phyloP scores from a whole-genome alignment of 1,140 invertebrate species.

The Eumeta japonica region DNA sequence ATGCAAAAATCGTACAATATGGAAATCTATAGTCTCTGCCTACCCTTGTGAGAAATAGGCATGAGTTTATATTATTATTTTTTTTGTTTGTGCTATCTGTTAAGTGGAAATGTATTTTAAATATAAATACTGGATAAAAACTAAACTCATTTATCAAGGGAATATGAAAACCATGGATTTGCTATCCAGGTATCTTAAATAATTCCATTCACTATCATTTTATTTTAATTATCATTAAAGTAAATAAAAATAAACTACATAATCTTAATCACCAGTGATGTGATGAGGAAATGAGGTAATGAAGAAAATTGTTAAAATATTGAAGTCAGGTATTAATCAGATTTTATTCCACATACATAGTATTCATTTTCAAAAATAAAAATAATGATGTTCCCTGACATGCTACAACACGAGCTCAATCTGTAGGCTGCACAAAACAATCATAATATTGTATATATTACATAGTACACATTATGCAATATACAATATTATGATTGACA shows the following conservation, averaged over 20 bases:
- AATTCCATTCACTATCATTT: no score
- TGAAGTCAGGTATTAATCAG: not conserved
- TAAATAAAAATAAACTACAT: not conserved
- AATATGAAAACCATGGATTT: no score
- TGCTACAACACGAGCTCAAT: not conserved
- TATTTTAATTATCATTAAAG: no score
- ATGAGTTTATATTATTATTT: no score
- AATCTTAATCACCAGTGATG: not conserved
- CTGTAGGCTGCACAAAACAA: not conserved
- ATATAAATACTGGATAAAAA: no score
- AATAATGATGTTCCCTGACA: slow-evolving; percentile 1
- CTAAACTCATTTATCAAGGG: no score
- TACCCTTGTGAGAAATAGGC: not conserved
- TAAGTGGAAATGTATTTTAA: not conserved
- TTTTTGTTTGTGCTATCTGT: no score
- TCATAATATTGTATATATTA: not conserved
- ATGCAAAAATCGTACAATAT: not conserved
- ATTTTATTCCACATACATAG: no score
- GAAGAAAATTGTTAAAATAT: no score
- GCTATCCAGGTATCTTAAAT: no score
- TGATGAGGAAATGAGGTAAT: not conserved
- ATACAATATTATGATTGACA: no score
- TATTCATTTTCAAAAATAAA: not conserved
- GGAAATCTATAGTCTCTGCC: not conserved
- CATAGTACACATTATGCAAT: not conserved